Percentiles rank a stretch among this genome's conserved stretches.
Conservation (phyloP, 2,113 vertebrate genomes). For the Zosterops hypoxanthus region DNA sequence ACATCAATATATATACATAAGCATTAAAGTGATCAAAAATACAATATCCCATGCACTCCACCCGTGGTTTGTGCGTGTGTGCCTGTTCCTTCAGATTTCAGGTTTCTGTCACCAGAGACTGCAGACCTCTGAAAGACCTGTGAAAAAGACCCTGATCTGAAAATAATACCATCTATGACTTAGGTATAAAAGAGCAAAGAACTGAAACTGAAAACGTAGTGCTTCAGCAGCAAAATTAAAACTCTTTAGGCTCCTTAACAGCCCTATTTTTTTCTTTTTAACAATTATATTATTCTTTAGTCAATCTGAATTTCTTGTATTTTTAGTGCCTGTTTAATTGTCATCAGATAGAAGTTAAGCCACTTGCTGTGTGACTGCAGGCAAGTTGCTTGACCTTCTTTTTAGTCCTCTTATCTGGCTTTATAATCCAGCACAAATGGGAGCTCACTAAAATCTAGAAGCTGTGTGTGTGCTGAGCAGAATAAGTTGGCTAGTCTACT, state of each 20-base stretch:
- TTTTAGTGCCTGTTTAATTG: neutral
- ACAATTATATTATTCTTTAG: neutral
- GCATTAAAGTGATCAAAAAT: neutral
- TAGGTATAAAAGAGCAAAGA: neutral
- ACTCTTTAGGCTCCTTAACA: neutral
- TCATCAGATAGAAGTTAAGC: slow-evolving; percentile 20
- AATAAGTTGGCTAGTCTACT: neutral
- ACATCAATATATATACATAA: neutral
- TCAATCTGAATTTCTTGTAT: neutral
- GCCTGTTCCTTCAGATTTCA: neutral
- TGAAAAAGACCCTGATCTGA: neutral
- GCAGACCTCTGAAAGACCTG: neutral
- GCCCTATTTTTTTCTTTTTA: neutral
- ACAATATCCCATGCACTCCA: neutral
- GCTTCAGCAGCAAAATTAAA: neutral
- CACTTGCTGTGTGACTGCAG: slow-evolving; percentile 7
- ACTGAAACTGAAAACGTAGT: neutral
- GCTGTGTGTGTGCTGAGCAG: neutral
- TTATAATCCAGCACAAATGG: slow-evolving; percentile 25
- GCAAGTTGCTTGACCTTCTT: slow-evolving; percentile 50
- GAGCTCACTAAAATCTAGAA: neutral
- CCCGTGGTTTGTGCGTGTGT: neutral
- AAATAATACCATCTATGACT: neutral
- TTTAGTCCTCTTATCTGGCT: slow-evolving; percentile 14
- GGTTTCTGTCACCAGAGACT: neutral